Evolutionary conservation across 2,113 vertebrate species (phyloP).

Genomic region (Xenopus borealis): DNA sequence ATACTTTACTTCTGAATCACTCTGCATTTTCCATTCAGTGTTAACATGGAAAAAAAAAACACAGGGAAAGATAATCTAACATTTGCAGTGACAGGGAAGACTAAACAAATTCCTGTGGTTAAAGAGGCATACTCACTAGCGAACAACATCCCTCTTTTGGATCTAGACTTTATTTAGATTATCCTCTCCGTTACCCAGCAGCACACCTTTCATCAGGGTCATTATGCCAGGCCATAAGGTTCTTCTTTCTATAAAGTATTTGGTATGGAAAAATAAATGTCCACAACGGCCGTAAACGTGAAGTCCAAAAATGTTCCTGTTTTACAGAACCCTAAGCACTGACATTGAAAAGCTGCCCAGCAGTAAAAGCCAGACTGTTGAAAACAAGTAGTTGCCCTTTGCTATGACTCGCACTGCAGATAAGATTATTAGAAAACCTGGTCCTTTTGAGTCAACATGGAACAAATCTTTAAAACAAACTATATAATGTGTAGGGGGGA

Average conservation of each 20-base stretch:
- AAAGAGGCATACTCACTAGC: slow-evolving; percentile 17
- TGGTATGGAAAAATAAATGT: slow-evolving; percentile 9
- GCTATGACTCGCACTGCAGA: too few species aligned
- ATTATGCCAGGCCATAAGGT: background rate
- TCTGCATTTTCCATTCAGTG: background rate
- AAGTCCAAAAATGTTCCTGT: background rate
- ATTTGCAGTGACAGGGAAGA: slow-evolving; percentile 41
- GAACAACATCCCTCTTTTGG: slow-evolving; percentile 31
- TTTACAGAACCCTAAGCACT: too few species aligned
- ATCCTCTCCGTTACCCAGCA: slow-evolving; percentile 14
- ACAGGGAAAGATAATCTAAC: slow-evolving; percentile 37
- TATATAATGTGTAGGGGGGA: too few species aligned
- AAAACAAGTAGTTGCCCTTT: too few species aligned
- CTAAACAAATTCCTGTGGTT: slow-evolving; percentile 45
- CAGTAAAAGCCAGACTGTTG: too few species aligned
- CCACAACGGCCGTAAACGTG: background rate
- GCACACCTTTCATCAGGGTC: slow-evolving; percentile 28
- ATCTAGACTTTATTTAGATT: slow-evolving; percentile 35
- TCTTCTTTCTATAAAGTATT: slow-evolving; percentile 7
- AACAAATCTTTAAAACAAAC: too few species aligned
- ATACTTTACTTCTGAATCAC: too few species aligned
- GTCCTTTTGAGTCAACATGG: too few species aligned
- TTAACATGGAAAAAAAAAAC: background rate
- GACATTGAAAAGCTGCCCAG: too few species aligned
- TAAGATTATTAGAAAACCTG: too few species aligned